phyloP scores from a whole-genome alignment of 2,113 vertebrate genomes.

The Oryzias melastigma region DNA sequence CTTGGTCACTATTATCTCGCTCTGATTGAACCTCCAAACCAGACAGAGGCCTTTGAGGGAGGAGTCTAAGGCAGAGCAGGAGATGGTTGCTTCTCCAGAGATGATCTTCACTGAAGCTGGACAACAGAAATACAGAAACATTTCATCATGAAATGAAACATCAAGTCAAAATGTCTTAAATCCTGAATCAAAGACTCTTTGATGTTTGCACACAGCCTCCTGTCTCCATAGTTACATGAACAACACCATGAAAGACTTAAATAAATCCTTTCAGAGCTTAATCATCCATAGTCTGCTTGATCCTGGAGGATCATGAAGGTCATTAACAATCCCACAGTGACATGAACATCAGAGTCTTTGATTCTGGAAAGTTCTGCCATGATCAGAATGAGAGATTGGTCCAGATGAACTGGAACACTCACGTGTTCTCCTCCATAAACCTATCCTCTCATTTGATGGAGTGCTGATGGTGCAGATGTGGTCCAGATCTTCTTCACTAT shows the following conservation, averaged over 20 bases:
- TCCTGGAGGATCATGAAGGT: too few relatives aligned
- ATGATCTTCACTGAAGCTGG: constrained; percentile 28
- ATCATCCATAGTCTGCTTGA: too few relatives aligned
- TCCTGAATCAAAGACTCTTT: too few relatives aligned
- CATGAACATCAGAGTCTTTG: too few relatives aligned
- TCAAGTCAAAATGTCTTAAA: too few relatives aligned
- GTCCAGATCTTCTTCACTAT: not conserved
- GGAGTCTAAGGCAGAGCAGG: constrained; percentile 4
- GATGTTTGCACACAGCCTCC: too few relatives aligned
- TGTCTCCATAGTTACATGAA: too few relatives aligned
- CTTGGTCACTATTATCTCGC: constrained; percentile 13
- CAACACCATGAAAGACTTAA: too few relatives aligned
- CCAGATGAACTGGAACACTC: not conserved
- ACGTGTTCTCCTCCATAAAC: not conserved
- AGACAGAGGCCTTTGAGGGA: not conserved
- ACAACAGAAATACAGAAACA: not conserved
- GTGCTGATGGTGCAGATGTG: constrained; percentile 52
- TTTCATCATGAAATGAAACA: not conserved
- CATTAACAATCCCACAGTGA: too few relatives aligned
- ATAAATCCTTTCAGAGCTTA: too few relatives aligned
- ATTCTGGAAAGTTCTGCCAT: not conserved
- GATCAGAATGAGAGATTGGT: not conserved
- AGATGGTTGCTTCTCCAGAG: constrained; percentile 11
- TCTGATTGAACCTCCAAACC: constrained; percentile 32
- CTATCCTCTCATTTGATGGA: not conserved